Percentiles rank a stretch among this genome's conserved stretches.
These are phyloP conservation scores for Lasiurus borealis DNA, from an alignment of 2,113 vertebrate genomes.

Conservation along the genomic window DNA sequence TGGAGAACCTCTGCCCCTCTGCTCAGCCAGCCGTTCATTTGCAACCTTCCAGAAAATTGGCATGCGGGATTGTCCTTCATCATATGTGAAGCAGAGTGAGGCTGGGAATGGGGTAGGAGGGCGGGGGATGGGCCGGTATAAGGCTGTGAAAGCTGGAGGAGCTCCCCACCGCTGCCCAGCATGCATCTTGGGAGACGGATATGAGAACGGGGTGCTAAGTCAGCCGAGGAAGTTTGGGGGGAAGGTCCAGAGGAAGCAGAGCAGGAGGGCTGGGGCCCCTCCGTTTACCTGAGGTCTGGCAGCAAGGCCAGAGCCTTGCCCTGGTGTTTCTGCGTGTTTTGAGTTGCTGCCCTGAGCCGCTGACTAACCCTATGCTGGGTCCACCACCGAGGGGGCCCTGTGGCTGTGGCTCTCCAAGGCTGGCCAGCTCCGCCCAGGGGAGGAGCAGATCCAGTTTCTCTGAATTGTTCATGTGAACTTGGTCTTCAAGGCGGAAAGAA, in stretches of 20 bases:
- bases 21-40: neutral
- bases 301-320: fast-evolving
- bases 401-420: fast-evolving
- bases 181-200: fast-evolving
- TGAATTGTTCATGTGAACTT: neutral
- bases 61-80: fast-evolving
- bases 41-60: neutral
- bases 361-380: fast-evolving
- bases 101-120: too few species aligned
- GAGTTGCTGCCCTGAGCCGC: fast-evolving
- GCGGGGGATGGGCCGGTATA: fast-evolving
- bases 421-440: fast-evolving
- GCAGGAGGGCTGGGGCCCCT: neutral
- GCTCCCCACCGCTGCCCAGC: neutral
- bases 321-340: fast-evolving
- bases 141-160: neutral
- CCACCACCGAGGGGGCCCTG: fast-evolving
- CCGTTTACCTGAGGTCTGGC: neutral
- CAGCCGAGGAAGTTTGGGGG: fast-evolving
- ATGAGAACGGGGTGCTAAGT: neutral
- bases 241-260: neutral
- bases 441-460: neutral
- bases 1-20: neutral
- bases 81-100: neutral
- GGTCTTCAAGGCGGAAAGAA: neutral